Percentiles rank a stretch among this genome's conserved stretches.
Conservation (phyloP, 2,888 invertebrate genomes). For the Caenorhabditis doughertyi region DNA sequence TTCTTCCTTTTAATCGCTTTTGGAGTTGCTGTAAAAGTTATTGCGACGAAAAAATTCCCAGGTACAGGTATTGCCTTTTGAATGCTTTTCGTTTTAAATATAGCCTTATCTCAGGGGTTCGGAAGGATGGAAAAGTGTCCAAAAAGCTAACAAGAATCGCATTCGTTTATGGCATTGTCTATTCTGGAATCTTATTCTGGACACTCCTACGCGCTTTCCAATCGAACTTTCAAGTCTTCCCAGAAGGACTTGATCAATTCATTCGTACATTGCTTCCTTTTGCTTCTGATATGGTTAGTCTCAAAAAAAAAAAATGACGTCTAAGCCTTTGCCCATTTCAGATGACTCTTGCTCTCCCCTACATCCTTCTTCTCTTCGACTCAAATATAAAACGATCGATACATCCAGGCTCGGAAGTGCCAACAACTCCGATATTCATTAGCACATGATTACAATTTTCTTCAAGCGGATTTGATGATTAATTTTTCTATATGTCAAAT, state of each 20-base stretch:
- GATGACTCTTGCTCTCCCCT: slow-evolving; percentile 33
- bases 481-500: no score
- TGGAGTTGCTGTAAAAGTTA: neutral
- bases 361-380: slow-evolving; percentile 29
- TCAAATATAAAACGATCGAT: slow-evolving; percentile 8
- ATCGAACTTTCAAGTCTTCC: neutral
- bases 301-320: no score
- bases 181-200: slow-evolving; percentile 16
- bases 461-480: no score
- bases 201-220: no score
- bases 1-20: neutral
- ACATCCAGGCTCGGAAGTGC: no score
- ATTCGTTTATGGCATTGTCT: slow-evolving; percentile 3
- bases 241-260: neutral
- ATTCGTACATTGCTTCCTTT: neutral
- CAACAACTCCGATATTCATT: no score
- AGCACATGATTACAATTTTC: no score
- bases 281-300: slow-evolving; percentile 28
- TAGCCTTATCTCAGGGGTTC: neutral
- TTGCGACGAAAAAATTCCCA: neutral
- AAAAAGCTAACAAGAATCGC: slow-evolving; percentile 27
- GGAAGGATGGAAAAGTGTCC: neutral
- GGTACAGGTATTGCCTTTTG: neutral
- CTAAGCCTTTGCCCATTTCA: no score
- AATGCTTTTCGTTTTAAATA: no score